phyloP scores from a whole-genome alignment of 2,888 invertebrate species.

The Troides helena region DNA sequence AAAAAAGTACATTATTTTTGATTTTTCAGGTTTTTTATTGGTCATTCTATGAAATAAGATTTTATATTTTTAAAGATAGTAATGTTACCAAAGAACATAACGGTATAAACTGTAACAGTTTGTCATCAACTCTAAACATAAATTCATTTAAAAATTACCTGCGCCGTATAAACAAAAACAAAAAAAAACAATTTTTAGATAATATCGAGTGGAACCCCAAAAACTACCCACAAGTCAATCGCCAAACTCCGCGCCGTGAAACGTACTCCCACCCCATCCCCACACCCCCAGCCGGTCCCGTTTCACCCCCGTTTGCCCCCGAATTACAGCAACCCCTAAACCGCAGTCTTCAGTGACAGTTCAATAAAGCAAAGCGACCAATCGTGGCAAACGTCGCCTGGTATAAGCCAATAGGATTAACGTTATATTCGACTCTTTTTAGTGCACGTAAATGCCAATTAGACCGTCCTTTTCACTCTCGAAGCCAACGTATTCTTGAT shows the following conservation, averaged over 20 bases:
- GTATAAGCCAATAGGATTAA: constrained; percentile 81
- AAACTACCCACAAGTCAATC: constrained; percentile 80
- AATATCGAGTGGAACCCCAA: constrained; percentile 62
- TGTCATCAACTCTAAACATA: no score
- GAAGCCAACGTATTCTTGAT: constrained; percentile 74
- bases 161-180: neutral
- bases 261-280: constrained; percentile 48
- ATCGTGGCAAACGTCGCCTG: constrained; percentile 78
- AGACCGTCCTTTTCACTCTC: constrained; percentile 53
- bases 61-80: no score
- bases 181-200: neutral
- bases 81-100: no score
- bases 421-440: constrained; percentile 59
- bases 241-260: constrained; percentile 75
- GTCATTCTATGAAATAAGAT: no score
- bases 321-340: constrained; percentile 76
- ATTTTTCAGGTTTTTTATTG: no score
- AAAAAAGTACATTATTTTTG: no score
- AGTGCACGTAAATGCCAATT: constrained; percentile 35
- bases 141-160: neutral
- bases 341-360: constrained; percentile 78
- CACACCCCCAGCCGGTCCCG: constrained; percentile 38
- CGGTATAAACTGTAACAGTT: no score
- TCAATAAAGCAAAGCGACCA: constrained; percentile 79
- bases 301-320: constrained; percentile 60